Base-by-base conservation (phyloP, 2,797 vertebrate species). In the Oryzias dopingdopingensis region DNA sequence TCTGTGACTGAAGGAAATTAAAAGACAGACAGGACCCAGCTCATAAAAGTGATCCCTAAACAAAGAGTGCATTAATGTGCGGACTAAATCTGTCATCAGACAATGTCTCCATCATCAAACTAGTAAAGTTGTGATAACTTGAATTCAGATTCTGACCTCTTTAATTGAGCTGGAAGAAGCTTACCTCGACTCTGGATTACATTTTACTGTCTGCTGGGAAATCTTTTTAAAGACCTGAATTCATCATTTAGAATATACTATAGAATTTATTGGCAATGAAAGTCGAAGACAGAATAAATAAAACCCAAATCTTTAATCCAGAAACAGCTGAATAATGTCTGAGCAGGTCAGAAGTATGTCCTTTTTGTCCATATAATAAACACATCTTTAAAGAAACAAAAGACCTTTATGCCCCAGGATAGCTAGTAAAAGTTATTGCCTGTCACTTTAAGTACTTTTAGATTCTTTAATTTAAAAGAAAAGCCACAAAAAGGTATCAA, bases 131-230 rank as follows among this genome's bases (percentile, higher is more conserved):
- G 62, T 80, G 59, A 76, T 84, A 77, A 71, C 85, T 74, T 87
- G 83, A 77, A 82, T 82, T 88, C 79, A 63, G 70, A 86, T 89
- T 80, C 77, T 72, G 76, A 59, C 48, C 26, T 62, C 62, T 85
- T 80, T 83, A 87, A 88, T 82, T 82, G 72, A 76, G 64, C 71
- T 76, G 77, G 81, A 80, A 3, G 20, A 22, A 3, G 52, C 60
- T 65, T 18, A 59, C 74, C 56, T 55, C 2, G 29, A 72, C 72
- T 82, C 59, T 58, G 71, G 80, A 72, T 80, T 79, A 66, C 24
- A 6, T 80, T 84, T 85, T 80, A 85, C 71, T 79, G 84, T 83
- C 80, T 76, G 68, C 74, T 47, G 65, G 42, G 43, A 74, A 75
- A 70, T 54, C 62, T 74, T 76, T 67, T 77, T 72, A 62, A 79